Evolutionary conservation across 1,140 invertebrate genomes (phyloP).

Genomic region (Zaprionus africanus): DNA sequence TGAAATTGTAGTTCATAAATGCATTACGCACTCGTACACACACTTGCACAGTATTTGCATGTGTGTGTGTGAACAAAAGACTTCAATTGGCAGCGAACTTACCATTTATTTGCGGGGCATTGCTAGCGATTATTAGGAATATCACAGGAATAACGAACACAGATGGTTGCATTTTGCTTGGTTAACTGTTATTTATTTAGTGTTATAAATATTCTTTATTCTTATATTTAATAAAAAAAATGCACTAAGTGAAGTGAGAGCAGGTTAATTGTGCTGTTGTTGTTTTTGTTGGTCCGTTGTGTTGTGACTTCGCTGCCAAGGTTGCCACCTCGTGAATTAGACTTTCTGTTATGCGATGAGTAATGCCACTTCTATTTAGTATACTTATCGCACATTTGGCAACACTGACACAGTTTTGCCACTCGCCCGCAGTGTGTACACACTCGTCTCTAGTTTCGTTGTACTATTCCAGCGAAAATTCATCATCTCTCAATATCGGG

Average conservation of each 20-base stretch:
- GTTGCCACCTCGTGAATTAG: conserved; percentile 16
- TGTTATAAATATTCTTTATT: conserved; percentile 3
- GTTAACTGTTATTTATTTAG: neutral
- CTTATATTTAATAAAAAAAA: neutral
- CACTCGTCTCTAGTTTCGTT: conserved; percentile 47
- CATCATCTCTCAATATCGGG: conserved; percentile 55
- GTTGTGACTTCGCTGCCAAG: conserved; percentile 1
- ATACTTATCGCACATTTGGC: neutral
- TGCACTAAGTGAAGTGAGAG: conserved; percentile 15
- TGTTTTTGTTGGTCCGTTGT: conserved; percentile 28
- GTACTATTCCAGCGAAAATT: conserved; percentile 54
- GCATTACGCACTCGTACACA: conserved; percentile 36
- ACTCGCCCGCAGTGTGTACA: conserved; percentile 40
- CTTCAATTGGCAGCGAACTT: conserved; percentile 43
- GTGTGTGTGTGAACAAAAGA: conserved; percentile 43
- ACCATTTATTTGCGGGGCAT: conserved; percentile 33
- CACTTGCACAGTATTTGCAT: conserved; percentile 11
- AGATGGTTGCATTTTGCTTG: conserved; percentile 36
- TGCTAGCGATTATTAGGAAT: conserved; percentile 24
- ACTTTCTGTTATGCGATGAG: neutral
- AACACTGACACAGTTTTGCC: conserved; percentile 22
- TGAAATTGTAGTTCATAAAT: conserved; percentile 29
- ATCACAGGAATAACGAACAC: conserved; percentile 45
- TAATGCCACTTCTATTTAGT: neutral
- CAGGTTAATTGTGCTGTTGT: conserved; percentile 7